Percentiles rank a stretch among this genome's conserved stretches.
phyloP scores from a whole-genome alignment of 2,888 invertebrate species.

The Phorcus lineatus region DNA sequence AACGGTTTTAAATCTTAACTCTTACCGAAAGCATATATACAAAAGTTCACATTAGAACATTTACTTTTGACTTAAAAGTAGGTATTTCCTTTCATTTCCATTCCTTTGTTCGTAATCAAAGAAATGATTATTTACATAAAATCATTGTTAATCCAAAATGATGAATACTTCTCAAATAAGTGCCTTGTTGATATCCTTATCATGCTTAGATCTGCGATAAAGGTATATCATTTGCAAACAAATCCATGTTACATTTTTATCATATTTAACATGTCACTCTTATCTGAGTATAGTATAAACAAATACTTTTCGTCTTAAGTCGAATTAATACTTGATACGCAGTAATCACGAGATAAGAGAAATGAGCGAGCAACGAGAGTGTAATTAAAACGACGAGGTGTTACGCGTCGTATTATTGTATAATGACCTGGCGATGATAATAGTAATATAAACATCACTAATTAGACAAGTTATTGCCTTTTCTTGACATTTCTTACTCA shows the following conservation, averaged over 20 bases:
- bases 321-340: slow-evolving; percentile 13
- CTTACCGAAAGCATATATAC: too few species aligned
- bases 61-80: too few species aligned
- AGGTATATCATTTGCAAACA: slow-evolving; percentile 6
- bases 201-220: not conserved
- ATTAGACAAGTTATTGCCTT: not conserved
- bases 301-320: slow-evolving; percentile 6
- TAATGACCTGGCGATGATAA: not conserved
- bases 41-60: too few species aligned
- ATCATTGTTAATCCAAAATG: too few species aligned
- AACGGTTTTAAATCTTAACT: too few species aligned
- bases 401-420: not conserved
- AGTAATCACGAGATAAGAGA: not conserved
- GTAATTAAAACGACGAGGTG: not conserved
- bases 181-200: too few species aligned
- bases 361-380: not conserved
- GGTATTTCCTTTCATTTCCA: too few species aligned
- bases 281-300: slow-evolving; percentile 5
- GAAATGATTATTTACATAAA: too few species aligned
- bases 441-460: not conserved
- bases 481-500: not conserved
- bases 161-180: too few species aligned
- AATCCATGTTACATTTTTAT: slow-evolving; percentile 14
- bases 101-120: too few species aligned
- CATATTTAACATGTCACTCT: slow-evolving; percentile 17